Evolutionary conservation across 2,113 vertebrate genomes (phyloP).

Genomic region (Herpailurus yagouaroundi): DNA sequence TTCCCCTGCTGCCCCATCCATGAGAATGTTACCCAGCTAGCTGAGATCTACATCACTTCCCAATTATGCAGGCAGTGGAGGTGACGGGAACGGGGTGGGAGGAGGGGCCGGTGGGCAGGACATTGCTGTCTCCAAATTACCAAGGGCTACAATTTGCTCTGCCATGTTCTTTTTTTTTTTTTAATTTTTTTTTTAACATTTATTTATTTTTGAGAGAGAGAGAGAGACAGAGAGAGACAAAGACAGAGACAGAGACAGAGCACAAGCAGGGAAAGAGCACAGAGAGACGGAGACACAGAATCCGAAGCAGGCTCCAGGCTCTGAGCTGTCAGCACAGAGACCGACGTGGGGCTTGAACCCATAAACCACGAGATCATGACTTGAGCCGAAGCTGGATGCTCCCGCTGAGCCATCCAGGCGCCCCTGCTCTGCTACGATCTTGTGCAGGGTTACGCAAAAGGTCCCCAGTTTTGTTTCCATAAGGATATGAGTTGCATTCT

Average conservation of each 20-base stretch:
- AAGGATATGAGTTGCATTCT: not conserved
- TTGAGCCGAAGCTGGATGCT: too few relatives aligned
- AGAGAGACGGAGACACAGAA: too few relatives aligned
- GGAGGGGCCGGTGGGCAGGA: not conserved
- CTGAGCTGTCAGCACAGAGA: too few relatives aligned
- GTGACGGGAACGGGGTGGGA: not conserved
- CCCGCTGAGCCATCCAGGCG: too few relatives aligned
- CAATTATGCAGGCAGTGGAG: slow-evolving; percentile 38
- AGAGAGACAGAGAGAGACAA: too few relatives aligned
- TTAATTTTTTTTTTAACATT: too few relatives aligned
- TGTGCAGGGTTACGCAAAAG: not conserved
- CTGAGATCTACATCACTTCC: slow-evolving; percentile 58
- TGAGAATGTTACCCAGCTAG: slow-evolving; percentile 40
- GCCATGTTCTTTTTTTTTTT: not conserved
- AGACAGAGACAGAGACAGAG: too few relatives aligned
- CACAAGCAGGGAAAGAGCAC: too few relatives aligned
- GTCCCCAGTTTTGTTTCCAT: slow-evolving; percentile 38
- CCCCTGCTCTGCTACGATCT: not conserved
- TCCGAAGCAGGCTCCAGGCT: too few relatives aligned
- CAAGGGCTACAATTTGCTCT: not conserved
- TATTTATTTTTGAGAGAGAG: too few relatives aligned
- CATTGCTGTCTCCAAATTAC: not conserved
- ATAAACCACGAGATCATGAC: too few relatives aligned
- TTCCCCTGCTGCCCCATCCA: slow-evolving; percentile 61
- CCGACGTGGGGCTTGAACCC: too few relatives aligned